These are phyloP conservation scores for Ciconia boyciana DNA, from an alignment of 2,113 vertebrate genomes.

Conservation along the genomic window DNA sequence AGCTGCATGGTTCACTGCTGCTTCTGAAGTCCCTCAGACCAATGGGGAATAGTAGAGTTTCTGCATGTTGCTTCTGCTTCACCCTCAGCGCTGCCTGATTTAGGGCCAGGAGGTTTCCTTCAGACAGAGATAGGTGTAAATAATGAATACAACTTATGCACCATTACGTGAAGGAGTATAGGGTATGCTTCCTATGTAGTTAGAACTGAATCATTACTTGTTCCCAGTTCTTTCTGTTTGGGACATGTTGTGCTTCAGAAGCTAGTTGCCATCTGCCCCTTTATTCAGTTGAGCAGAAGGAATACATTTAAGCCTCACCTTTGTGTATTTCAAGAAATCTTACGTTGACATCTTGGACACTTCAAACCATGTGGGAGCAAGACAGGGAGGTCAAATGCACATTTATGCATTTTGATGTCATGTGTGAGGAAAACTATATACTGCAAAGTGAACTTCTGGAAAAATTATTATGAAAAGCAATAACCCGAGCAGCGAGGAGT, in stretches of 20 bases:
- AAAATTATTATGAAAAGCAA: background rate
- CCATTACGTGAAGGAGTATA: fast-evolving
- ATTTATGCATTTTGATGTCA: background rate
- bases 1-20: fast-evolving
- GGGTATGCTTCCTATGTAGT: background rate
- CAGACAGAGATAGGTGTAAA: background rate
- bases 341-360: background rate
- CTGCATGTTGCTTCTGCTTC: background rate
- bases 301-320: background rate
- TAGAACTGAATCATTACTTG: background rate
- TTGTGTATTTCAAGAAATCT: background rate
- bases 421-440: fast-evolving
- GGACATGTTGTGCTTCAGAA: background rate
- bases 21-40: background rate
- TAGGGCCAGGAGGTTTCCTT: background rate
- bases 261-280: background rate
- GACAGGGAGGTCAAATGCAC: background rate
- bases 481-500: background rate
- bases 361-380: background rate
- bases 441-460: background rate
- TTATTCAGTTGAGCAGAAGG: background rate
- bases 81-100: background rate
- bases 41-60: background rate
- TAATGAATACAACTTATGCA: background rate
- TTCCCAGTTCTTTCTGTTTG: background rate